Evolutionary conservation across 2,888 invertebrate species (phyloP), one percentile per base, ranked within the genome.

Genomic region (Nymphalis urticae): DNA sequence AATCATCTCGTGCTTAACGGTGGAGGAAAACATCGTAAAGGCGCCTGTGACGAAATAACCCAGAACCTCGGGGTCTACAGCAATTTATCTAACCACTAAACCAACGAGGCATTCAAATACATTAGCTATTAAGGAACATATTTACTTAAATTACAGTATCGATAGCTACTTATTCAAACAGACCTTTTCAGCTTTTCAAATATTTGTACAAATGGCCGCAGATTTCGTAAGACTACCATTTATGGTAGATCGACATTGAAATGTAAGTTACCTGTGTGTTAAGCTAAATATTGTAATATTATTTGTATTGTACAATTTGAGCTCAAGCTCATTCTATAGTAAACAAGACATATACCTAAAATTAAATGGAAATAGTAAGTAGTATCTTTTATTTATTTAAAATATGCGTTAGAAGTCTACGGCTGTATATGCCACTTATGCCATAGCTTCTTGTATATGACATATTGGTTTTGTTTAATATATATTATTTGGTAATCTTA

Each of bases 171-270:
- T 61, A 66, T 50, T 21, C 50, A 62, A 58, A 68, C 21, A 51
- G 9, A 48, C 54, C 50, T 64, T 74, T 72, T 74, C 74, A 74
- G 72, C 69, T 69, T 67, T 13, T 72, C 64, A 70, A 81, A 80
- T 85, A 80, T 85, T 87, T 82, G 76, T 75, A 73, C 74, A 81
- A 77, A 74, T 56, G 58, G 58, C 61, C 62, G 42, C 56, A 70
- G 75, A 77, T 80, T 80, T 74, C 80, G 82, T 82, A 85, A 86
- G 76, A 83, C 77, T 72, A 74, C 81, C 83, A 81, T 85, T 82
- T 82, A 81, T 74, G 77, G 79, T 69, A 53, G 62, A 66, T 71
- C 82, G 87, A 78, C 88, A 88, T 89, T 89, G 88, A 82, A 79
- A 80, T 70, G 72, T 75, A 72, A 73, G 65, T 75, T 21, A 56